Conservation (phyloP, 2,888 invertebrate genomes). For the Altica lythri region DNA sequence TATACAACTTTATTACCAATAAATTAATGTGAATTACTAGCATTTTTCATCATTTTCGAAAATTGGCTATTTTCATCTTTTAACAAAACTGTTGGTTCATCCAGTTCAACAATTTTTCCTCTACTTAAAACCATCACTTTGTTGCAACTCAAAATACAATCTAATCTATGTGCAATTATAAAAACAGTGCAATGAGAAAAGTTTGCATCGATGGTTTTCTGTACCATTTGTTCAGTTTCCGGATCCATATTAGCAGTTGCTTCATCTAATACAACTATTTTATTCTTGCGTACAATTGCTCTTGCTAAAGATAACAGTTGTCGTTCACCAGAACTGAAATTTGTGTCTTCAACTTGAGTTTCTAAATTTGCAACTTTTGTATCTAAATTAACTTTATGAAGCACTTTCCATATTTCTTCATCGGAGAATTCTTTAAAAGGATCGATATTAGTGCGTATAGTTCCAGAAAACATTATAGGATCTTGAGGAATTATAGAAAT, state of each 20-base stretch:
- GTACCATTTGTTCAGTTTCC: constrained; percentile 61
- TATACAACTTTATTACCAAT: too few relatives aligned
- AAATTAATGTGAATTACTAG: too few relatives aligned
- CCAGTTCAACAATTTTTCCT: constrained; percentile 75
- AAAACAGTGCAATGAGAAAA: constrained; percentile 62
- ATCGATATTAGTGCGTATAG: constrained; percentile 58
- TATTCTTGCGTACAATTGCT: constrained; percentile 60
- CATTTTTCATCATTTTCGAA: constrained; percentile 64
- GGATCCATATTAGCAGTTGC: constrained; percentile 64
- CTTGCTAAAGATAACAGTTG: constrained; percentile 64
- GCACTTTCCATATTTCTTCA: constrained; percentile 46
- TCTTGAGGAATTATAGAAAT: constrained; percentile 62
- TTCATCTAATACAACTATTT: constrained; percentile 62
- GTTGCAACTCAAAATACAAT: constrained; percentile 65
- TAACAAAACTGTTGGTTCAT: constrained; percentile 72
- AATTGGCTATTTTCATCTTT: constrained; percentile 65
- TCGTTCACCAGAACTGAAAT: constrained; percentile 56
- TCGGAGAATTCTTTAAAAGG: constrained; percentile 43
- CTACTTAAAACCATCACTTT: constrained; percentile 72
- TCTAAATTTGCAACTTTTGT: constrained; percentile 51
- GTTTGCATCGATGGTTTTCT: constrained; percentile 60
- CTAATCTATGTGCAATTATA: constrained; percentile 55
- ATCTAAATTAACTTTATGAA: constrained; percentile 52
- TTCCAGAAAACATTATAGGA: constrained; percentile 61
- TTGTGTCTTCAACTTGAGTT: constrained; percentile 37